phyloP scores from a whole-genome alignment of 2,113 vertebrate species.

The Leucosticte australis region DNA sequence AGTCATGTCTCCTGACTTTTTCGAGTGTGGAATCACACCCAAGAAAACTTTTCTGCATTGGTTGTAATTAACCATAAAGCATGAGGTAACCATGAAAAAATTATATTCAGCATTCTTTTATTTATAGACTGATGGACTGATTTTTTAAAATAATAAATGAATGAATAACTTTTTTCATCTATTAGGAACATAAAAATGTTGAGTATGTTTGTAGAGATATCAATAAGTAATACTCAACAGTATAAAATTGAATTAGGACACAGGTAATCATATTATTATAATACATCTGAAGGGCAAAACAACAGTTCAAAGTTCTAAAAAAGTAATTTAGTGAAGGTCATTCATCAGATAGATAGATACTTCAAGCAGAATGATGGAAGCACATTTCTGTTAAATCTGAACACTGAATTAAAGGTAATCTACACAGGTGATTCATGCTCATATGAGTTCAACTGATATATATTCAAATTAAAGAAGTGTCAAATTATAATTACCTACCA shows the following conservation, averaged over 20 bases:
- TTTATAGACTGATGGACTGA: not conserved
- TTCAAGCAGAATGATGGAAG: not conserved
- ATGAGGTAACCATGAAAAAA: not conserved
- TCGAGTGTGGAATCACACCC: not conserved
- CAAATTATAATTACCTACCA: not conserved
- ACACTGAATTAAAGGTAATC: not conserved
- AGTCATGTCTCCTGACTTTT: not conserved
- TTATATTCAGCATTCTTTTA: not conserved
- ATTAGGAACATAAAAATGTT: not conserved
- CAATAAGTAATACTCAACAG: not conserved
- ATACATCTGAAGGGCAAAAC: not conserved
- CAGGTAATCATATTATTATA: not conserved
- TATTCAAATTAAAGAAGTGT: not conserved
- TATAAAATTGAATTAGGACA: not conserved
- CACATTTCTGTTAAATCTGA: not conserved
- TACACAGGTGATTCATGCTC: not conserved
- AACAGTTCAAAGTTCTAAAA: not conserved
- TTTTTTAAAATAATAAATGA: not conserved
- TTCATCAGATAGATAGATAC: not conserved
- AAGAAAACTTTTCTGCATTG: not conserved
- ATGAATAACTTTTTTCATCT: rapidly evolving
- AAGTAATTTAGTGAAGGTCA: not conserved
- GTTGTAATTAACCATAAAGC: not conserved
- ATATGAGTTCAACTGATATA: not conserved
- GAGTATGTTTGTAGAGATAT: not conserved